Evolutionary conservation across 1,140 invertebrate genomes (phyloP).

Genomic region (Portunus trituberculatus): DNA sequence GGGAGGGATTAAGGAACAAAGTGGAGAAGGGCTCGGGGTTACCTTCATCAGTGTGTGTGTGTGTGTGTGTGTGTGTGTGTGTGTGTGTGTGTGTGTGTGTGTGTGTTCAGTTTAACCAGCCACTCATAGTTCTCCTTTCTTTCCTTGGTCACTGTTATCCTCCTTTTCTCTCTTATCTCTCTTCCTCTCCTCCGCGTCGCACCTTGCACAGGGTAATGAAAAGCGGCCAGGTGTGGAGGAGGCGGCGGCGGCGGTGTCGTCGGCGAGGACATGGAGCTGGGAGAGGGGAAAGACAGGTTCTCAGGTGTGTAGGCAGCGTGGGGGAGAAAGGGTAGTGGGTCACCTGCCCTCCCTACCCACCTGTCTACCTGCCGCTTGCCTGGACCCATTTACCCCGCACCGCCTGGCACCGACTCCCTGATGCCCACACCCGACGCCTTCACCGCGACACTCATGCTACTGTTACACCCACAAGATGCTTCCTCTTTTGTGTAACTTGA

Average conservation of each 20-base stretch:
- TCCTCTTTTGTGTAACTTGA: background rate
- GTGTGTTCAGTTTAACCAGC: background rate
- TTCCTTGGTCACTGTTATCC: background rate
- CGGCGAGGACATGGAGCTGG: background rate
- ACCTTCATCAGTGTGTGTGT: conserved; percentile 4
- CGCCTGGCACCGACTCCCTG: background rate
- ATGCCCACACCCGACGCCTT: background rate
- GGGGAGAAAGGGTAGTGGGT: background rate
- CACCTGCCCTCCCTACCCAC: background rate
- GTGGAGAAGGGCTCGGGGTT: background rate
- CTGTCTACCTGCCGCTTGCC: background rate
- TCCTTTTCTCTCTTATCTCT: background rate
- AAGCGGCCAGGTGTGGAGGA: background rate
- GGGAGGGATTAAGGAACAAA: background rate
- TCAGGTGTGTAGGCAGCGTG: conserved; percentile 5
- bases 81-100: conserved; percentile 29
- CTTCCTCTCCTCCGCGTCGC: background rate
- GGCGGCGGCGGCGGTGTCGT: background rate
- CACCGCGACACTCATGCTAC: background rate
- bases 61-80: conserved; percentile 38
- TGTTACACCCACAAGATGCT: background rate
- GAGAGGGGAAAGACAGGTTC: background rate
- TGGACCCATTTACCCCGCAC: background rate
- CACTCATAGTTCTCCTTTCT: background rate
- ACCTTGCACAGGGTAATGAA: background rate